These are phyloP conservation scores for Drosophila suboccidentalis DNA, from an alignment of 2,888 invertebrate genomes.

Conservation along the genomic window DNA sequence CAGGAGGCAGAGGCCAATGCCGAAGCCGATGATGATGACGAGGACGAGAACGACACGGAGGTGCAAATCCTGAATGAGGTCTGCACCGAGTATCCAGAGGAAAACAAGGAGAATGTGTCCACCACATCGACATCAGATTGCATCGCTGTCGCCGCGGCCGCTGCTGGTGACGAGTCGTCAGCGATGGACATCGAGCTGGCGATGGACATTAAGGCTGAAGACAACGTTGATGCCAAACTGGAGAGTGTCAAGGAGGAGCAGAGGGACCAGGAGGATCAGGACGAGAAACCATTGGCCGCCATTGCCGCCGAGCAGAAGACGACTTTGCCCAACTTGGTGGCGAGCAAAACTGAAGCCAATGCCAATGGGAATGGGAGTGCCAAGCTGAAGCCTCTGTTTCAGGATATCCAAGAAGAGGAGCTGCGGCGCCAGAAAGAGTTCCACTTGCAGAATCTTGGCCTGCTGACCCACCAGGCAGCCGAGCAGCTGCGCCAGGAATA, in stretches of 20 bases:
- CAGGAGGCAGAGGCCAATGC: slow-evolving; percentile 44
- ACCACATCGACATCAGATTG: slow-evolving; percentile 47
- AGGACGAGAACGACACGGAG: slow-evolving; percentile 19
- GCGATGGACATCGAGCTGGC: slow-evolving; percentile 4
- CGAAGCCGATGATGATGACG: slow-evolving; percentile 1
- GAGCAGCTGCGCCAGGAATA: slow-evolving; percentile 87
- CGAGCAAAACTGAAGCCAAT: slow-evolving; percentile 43
- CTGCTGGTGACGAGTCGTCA: slow-evolving; percentile 16
- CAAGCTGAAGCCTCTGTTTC: slow-evolving; percentile 20
- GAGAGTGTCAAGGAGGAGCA: slow-evolving; percentile 7
- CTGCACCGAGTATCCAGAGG: slow-evolving; percentile 50
- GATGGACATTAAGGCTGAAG: slow-evolving; percentile 53
- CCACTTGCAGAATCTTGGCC: slow-evolving; percentile 90
- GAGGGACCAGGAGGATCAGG: slow-evolving; percentile 32
- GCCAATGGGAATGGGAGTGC: slow-evolving; percentile 11
- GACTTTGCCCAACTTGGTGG: neutral
- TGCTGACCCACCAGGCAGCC: slow-evolving; percentile 91
- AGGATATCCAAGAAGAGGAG: slow-evolving; percentile 86
- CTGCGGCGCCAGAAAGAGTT: slow-evolving; percentile 90
- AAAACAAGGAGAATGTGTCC: slow-evolving; percentile 64
- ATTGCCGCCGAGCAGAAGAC: slow-evolving; percentile 43
- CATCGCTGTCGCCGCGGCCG: slow-evolving; percentile 24
- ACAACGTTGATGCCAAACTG: slow-evolving; percentile 12
- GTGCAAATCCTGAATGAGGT: slow-evolving; percentile 25
- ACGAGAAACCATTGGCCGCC: slow-evolving; percentile 50